Conservation (phyloP, 2,888 invertebrate species). For the Oligia fasciuncula region DNA sequence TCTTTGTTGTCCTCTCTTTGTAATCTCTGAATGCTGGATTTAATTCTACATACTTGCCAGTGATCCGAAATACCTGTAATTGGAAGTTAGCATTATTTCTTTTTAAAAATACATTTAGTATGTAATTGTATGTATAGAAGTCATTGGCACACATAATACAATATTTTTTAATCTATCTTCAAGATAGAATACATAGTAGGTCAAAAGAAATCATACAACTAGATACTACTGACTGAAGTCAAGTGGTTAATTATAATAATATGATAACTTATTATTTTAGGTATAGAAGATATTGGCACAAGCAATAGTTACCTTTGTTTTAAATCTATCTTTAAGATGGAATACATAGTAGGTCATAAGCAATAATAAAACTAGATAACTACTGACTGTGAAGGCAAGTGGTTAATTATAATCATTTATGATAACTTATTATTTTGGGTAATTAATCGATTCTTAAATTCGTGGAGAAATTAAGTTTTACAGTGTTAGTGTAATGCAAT, state of each 20-base stretch:
- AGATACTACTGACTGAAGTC: conserved; percentile 6
- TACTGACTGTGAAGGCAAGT: background rate
- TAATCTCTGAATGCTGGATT: conserved; percentile 97
- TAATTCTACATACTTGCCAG: conserved; percentile 93
- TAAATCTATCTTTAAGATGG: background rate
- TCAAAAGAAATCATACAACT: background rate
- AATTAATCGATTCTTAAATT: background rate
- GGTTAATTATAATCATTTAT: background rate
- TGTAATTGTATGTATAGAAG: background rate
- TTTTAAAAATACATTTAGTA: background rate
- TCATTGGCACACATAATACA: background rate
- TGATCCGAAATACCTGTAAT: conserved; percentile 93
- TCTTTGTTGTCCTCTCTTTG: conserved; percentile 93
- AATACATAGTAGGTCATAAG: background rate
- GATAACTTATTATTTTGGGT: background rate
- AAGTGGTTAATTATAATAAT: background rate
- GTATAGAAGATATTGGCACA: background rate
- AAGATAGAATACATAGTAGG: background rate
- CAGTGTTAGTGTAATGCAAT: background rate
- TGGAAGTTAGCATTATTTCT: background rate
- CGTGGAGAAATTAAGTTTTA: background rate
- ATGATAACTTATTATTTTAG: background rate
- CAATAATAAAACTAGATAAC: background rate
- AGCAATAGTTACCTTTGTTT: background rate
- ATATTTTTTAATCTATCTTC: background rate